Percentiles rank a stretch among this genome's conserved stretches.
These are phyloP conservation scores for Mormyrops attenuatus DNA, from an alignment of 2,797 vertebrate species.

Conservation along the genomic window DNA sequence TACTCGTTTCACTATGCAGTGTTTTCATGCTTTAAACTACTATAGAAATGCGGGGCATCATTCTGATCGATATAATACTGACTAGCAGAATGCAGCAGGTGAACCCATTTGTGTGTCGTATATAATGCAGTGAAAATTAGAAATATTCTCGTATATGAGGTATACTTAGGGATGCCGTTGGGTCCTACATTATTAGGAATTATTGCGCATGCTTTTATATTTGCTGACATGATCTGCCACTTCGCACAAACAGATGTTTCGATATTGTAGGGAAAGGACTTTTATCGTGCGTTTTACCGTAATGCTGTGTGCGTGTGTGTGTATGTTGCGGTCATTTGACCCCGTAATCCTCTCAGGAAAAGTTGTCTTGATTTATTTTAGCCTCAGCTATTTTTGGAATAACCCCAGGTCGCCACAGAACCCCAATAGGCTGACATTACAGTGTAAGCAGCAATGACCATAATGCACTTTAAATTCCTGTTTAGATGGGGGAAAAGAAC, in stretches of 20 bases:
- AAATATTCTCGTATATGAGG: neutral
- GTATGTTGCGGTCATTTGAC: neutral
- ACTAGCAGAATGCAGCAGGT: slow-evolving; percentile 34
- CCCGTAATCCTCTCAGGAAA: neutral
- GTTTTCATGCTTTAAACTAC: neutral
- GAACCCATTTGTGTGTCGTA: slow-evolving; percentile 37
- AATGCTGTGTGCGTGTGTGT: neutral
- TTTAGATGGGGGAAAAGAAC: neutral
- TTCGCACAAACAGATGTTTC: neutral
- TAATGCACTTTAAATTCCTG: neutral
- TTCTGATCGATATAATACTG: slow-evolving; percentile 37
- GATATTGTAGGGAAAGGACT: neutral
- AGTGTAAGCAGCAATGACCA: neutral
- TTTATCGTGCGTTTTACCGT: neutral
- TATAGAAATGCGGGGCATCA: slow-evolving; percentile 25
- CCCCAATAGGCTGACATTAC: neutral
- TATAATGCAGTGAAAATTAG: slow-evolving; percentile 16
- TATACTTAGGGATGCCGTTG: neutral
- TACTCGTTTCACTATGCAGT: neutral
- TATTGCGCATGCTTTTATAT: neutral
- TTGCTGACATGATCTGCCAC: neutral
- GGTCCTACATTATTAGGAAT: neutral
- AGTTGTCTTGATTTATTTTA: slow-evolving; percentile 2
- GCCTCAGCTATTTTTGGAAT: neutral
- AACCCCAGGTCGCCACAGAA: neutral